A percentile compares a stretch with the other conserved stretches of the same genome.
Evolutionary conservation across 2,113 vertebrate genomes (phyloP).

Genomic region (Pseudonaja textilis): DNA sequence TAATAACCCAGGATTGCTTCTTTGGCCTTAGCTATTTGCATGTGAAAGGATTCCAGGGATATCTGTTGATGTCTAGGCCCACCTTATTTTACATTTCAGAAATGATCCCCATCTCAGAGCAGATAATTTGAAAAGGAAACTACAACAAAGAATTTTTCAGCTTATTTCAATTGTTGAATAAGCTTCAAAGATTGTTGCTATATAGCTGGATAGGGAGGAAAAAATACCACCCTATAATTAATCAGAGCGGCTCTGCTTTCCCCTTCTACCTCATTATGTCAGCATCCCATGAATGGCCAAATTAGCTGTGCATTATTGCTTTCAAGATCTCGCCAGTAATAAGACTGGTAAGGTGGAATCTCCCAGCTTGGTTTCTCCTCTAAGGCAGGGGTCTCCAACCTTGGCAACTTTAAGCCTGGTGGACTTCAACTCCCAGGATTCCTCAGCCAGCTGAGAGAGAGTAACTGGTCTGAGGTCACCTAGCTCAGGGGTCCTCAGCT

Average conservation of each 20-base stretch:
- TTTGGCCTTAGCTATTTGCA: not conserved
- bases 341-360: not conserved
- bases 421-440: too few species aligned
- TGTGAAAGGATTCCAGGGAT: too few species aligned
- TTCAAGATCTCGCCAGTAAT: not conserved
- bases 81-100: not conserved
- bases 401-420: too few species aligned
- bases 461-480: too few species aligned
- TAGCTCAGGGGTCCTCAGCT: too few species aligned
- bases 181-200: not conserved
- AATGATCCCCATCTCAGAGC: not conserved
- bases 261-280: not conserved
- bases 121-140: not conserved
- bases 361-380: not conserved
- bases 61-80: not conserved
- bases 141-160: not conserved
- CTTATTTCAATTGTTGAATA: not conserved
- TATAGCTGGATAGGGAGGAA: not conserved
- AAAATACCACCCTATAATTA: not conserved
- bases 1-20: not conserved
- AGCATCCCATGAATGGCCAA: not conserved
- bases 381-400: not conserved
- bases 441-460: too few species aligned
- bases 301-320: not conserved
- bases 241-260: not conserved